Percentiles rank a stretch among this genome's conserved stretches.
Conservation (phyloP, 2,888 invertebrate genomes). For the Endotricha flammealis region DNA sequence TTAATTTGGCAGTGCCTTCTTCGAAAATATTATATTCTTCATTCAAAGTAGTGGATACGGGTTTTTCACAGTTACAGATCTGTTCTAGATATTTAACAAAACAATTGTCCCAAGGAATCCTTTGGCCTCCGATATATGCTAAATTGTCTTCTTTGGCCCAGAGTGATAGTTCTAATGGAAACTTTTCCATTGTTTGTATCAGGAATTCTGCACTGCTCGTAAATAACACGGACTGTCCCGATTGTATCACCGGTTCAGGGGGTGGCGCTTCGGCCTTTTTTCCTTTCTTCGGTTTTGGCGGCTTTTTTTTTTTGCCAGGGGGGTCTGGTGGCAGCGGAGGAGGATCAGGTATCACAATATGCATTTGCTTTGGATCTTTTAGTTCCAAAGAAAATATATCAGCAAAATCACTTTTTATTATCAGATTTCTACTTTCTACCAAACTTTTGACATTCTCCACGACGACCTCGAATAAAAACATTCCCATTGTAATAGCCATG, state of each 20-base stretch:
- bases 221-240: constrained; percentile 65
- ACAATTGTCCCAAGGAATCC: constrained; percentile 57
- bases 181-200: constrained; percentile 56
- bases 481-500: constrained; percentile 60
- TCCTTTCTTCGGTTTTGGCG: constrained; percentile 46
- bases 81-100: constrained; percentile 48
- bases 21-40: constrained; percentile 68
- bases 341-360: constrained; percentile 65
- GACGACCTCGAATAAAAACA: constrained; percentile 69
- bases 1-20: constrained; percentile 58
- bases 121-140: constrained; percentile 47
- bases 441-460: constrained; percentile 53
- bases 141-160: constrained; percentile 66
- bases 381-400: constrained; percentile 65
- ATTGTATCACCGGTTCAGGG: constrained; percentile 60
- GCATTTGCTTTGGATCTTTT: constrained; percentile 67
- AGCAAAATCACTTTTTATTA: constrained; percentile 62
- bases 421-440: constrained; percentile 46
- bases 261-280: constrained; percentile 51
- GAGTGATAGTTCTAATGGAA: constrained; percentile 52
- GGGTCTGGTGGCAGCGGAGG: constrained; percentile 60
- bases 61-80: constrained; percentile 37
- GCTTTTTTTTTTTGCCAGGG: constrained; percentile 46
- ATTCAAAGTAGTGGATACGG: constrained; percentile 43
- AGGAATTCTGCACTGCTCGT: constrained; percentile 58